These are phyloP conservation scores for Hyaena hyaena DNA, from an alignment of 2,113 vertebrate species.

Conservation along the genomic window DNA sequence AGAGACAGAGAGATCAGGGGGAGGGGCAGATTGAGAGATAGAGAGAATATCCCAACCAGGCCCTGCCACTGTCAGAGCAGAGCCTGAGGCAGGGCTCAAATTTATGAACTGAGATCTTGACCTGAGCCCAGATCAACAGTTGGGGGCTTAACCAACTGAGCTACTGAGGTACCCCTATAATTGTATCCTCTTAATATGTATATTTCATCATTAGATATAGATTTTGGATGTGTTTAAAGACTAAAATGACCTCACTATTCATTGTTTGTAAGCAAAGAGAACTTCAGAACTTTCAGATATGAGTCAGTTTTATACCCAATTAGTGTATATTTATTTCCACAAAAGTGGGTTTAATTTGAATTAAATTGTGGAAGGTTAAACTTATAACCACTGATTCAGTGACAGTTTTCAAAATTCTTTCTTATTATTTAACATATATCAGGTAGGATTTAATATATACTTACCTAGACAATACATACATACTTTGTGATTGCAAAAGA, in stretches of 20 bases:
- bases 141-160: too few relatives aligned
- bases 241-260: neutral
- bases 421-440: neutral
- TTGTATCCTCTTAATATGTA: neutral
- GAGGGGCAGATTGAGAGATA: too few relatives aligned
- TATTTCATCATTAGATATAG: neutral
- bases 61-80: too few relatives aligned
- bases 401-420: neutral
- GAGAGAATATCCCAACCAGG: too few relatives aligned
- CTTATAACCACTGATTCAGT: neutral
- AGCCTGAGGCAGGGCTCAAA: too few relatives aligned
- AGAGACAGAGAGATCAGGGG: too few relatives aligned
- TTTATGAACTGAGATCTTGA: too few relatives aligned
- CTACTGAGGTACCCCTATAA: neutral
- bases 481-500: neutral
- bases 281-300: neutral
- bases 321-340: neutral
- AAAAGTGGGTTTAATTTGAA: neutral
- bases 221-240: neutral
- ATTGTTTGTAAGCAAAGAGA: neutral
- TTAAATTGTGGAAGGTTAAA: neutral
- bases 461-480: neutral
- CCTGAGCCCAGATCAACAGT: too few relatives aligned
- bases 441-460: neutral
- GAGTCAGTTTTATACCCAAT: neutral